These are phyloP conservation scores for Rhagoletis pomonella DNA, from an alignment of 1,140 invertebrate genomes.

Conservation along the genomic window DNA sequence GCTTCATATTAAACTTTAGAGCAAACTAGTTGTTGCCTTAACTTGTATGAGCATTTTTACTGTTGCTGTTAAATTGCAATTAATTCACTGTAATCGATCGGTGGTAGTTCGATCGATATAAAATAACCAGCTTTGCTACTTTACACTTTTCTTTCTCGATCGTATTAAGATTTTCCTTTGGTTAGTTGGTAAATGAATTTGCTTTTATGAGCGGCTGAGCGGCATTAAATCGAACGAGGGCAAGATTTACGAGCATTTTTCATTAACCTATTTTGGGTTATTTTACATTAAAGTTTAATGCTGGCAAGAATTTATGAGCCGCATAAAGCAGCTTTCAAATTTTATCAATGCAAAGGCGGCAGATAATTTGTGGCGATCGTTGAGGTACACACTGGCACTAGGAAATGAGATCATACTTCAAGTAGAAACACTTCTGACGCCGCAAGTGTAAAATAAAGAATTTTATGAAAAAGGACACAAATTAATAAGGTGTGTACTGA, in stretches of 20 bases:
- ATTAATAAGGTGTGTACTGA: too few species aligned
- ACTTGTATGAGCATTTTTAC: conserved; percentile 1
- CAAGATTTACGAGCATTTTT: conserved; percentile 45
- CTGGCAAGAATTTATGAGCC: neutral
- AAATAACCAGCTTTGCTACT: conserved; percentile 38
- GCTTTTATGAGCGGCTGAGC: neutral
- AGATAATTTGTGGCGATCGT: too few species aligned
- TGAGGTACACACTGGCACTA: too few species aligned
- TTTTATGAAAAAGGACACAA: too few species aligned
- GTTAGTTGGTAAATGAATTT: neutral
- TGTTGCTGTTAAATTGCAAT: conserved; percentile 34
- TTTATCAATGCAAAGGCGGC: too few species aligned
- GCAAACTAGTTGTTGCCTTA: neutral
- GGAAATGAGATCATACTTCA: too few species aligned
- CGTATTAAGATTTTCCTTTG: neutral
- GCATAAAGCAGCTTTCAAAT: neutral
- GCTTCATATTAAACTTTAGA: neutral
- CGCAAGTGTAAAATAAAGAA: too few species aligned
- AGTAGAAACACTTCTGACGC: too few species aligned
- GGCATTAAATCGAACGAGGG: conserved; percentile 25
- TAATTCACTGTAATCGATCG: conserved; percentile 40
- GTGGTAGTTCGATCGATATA: neutral
- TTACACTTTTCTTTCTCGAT: neutral
- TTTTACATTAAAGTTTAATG: neutral
- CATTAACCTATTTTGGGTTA: conserved; percentile 19